These are phyloP conservation scores for Gobionotothen gibberifrons DNA, from an alignment of 2,797 vertebrate species.

Conservation along the genomic window DNA sequence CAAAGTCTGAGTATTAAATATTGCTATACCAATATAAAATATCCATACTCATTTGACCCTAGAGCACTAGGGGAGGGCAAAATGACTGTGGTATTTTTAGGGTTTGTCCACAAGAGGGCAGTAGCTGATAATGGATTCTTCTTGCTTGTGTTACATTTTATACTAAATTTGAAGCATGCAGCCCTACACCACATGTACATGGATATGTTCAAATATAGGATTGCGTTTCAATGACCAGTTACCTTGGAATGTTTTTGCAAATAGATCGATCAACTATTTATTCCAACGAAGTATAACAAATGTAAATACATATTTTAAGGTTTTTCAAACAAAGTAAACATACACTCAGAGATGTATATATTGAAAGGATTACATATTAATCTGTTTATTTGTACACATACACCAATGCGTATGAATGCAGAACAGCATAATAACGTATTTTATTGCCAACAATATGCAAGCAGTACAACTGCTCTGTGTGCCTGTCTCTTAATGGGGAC, in stretches of 20 bases:
- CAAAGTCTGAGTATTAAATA: too few species aligned
- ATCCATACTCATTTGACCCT: background rate
- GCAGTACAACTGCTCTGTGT: background rate
- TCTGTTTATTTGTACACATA: background rate
- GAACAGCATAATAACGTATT: background rate
- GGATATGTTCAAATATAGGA: background rate
- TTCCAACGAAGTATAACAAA: background rate
- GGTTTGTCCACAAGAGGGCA: conserved; percentile 61
- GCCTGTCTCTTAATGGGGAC: background rate
- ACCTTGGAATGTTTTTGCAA: background rate
- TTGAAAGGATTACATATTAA: background rate
- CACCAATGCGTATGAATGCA: background rate
- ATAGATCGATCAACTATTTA: background rate
- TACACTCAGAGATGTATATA: background rate
- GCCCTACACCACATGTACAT: background rate
- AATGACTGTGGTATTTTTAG: too few species aligned
- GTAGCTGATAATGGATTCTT: conserved; percentile 33
- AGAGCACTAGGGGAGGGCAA: background rate
- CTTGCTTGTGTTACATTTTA: background rate
- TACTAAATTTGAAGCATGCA: background rate
- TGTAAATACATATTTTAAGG: background rate
- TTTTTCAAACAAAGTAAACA: background rate
- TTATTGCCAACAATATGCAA: background rate
- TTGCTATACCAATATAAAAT: background rate
- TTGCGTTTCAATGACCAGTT: background rate